Evolutionary conservation across 2,797 vertebrate species (phyloP).

Genomic region (Picus viridis): DNA sequence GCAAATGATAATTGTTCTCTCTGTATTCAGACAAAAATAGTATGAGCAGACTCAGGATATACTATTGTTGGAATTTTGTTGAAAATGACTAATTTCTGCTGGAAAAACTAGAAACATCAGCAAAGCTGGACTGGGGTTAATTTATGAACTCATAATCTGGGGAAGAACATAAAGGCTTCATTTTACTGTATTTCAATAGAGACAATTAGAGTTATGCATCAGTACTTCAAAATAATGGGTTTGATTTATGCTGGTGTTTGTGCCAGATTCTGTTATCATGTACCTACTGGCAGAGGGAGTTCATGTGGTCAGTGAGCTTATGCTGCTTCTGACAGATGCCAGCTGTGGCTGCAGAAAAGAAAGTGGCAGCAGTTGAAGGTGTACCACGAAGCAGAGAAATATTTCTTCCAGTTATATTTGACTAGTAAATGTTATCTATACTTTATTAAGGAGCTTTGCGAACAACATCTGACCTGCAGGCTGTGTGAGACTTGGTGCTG

Average conservation of each 20-base stretch:
- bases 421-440: not conserved
- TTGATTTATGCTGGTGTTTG: not conserved
- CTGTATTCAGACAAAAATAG: not conserved
- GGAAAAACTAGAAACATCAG: not conserved
- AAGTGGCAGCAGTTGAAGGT: not conserved
- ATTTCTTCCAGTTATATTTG: not conserved
- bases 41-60: not conserved
- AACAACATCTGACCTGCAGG: not conserved
- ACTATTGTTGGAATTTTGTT: not conserved
- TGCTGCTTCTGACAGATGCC: not conserved
- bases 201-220: not conserved
- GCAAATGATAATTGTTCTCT: not conserved
- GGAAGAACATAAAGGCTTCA: not conserved
- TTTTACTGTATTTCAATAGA: conserved; percentile 1
- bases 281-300: not conserved
- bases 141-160: not conserved
- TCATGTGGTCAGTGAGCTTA: not conserved
- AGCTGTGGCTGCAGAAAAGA: not conserved
- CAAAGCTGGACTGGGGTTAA: not conserved
- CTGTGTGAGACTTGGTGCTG: not conserved
- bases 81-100: not conserved
- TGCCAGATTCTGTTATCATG: not conserved
- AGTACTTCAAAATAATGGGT: not conserved
- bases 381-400: not conserved
- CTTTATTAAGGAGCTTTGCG: not conserved